Evolutionary conservation across 1,140 invertebrate genomes (phyloP).

Genomic region (Subanguina moxae): DNA sequence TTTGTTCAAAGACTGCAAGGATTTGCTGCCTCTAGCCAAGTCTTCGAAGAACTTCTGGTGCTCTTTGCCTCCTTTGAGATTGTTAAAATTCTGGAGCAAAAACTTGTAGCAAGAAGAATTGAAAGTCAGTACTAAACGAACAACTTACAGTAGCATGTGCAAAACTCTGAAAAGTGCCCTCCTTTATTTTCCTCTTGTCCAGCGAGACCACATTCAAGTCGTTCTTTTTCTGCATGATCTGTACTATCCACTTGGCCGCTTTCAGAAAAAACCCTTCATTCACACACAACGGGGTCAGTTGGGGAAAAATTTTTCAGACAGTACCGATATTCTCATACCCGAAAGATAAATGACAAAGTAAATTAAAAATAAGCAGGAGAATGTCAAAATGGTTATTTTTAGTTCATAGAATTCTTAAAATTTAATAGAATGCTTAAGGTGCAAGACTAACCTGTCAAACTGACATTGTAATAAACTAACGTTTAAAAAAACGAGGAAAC

Average conservation of each 20-base stretch:
- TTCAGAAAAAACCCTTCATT: no score
- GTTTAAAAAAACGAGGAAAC: no score
- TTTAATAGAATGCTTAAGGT: no score
- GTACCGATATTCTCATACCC: no score
- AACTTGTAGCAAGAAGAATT: not conserved
- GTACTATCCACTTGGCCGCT: constrained; percentile 22
- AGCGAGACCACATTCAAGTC: constrained; percentile 30
- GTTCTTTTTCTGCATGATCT: constrained; percentile 35
- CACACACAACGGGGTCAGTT: no score
- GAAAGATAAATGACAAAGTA: no score
- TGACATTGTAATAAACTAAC: no score
- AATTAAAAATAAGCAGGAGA: no score
- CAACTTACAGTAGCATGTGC: constrained; percentile 10
- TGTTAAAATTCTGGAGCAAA: constrained; percentile 1
- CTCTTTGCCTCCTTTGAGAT: not conserved
- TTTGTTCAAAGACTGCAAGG: constrained; percentile 26
- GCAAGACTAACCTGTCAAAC: no score
- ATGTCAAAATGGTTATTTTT: no score
- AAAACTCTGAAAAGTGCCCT: constrained; percentile 32
- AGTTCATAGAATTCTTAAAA: no score
- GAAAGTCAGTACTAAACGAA: not conserved
- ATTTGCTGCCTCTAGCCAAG: constrained; percentile 31
- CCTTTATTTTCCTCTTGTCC: constrained; percentile 43
- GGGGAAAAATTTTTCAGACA: no score
- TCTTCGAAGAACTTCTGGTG: constrained; percentile 33